Evolutionary conservation across 2,113 vertebrate genomes (phyloP).

Genomic region (Rhegmatorhina hoffmannsi): DNA sequence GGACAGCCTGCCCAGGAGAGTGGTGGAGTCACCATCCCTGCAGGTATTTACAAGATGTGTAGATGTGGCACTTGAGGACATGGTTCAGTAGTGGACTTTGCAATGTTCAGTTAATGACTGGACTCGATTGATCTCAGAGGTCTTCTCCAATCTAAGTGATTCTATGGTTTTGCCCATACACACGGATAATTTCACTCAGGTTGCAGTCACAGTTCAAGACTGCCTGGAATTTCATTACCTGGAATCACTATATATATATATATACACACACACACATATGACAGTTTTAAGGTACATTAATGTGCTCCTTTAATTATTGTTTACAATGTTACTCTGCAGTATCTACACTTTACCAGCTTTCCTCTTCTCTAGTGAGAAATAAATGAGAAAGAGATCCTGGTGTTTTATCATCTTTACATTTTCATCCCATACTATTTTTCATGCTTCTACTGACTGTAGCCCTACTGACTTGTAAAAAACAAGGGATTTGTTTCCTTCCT

Average conservation of each 20-base stretch:
- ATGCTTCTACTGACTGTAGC: neutral
- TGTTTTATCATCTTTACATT: constrained; percentile 3
- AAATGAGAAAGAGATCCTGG: neutral
- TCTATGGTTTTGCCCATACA: neutral
- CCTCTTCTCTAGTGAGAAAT: constrained; percentile 12
- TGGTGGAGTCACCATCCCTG: neutral
- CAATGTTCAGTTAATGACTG: neutral
- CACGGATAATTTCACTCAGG: neutral
- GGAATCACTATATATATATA: neutral
- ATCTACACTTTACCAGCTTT: neutral
- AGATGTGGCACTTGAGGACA: neutral
- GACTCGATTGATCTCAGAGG: neutral
- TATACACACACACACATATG: neutral
- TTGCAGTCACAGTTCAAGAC: neutral
- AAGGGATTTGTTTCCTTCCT: neutral
- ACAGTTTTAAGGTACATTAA: neutral
- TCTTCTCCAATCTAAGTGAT: neutral
- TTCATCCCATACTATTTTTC: constrained; percentile 30
- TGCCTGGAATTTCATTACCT: neutral
- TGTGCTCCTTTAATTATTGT: neutral
- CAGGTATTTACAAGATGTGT: neutral
- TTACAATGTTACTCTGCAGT: neutral
- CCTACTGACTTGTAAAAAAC: constrained; percentile 55
- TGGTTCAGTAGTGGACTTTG: neutral
- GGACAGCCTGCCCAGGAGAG: neutral